Percentiles rank a stretch among this genome's conserved stretches.
These are phyloP conservation scores for Ornithorhynchus anatinus DNA, from an alignment of 2,113 vertebrate species.

Conservation along the genomic window DNA sequence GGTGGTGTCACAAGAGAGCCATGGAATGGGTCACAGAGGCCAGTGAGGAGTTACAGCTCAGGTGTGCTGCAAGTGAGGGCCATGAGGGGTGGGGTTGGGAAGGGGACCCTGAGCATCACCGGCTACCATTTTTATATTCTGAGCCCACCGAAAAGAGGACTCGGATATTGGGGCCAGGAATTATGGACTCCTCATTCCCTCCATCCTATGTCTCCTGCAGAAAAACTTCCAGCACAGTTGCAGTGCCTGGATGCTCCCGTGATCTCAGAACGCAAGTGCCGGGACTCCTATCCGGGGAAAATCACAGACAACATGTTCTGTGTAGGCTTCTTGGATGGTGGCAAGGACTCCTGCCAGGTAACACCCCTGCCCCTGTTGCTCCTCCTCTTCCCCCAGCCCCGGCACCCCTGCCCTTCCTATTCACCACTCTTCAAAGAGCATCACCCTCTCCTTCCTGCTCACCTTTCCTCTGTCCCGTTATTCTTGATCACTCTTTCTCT, in stretches of 20 bases:
- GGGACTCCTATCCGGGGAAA: neutral
- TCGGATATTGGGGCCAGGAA: too few relatives aligned
- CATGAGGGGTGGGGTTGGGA: neutral
- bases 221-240: neutral
- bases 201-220: neutral
- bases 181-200: too few relatives aligned
- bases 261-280: neutral
- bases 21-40: too few relatives aligned
- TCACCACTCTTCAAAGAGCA: neutral
- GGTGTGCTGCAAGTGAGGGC: neutral
- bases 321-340: neutral
- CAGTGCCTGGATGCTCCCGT: neutral
- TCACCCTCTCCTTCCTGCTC: too few relatives aligned
- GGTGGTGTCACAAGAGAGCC: neutral
- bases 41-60: neutral
- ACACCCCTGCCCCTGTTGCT: neutral
- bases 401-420: accelerated
- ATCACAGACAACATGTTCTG: neutral
- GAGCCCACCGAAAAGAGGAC: too few relatives aligned
- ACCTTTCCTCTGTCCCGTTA: too few relatives aligned
- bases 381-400: neutral
- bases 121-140: neutral
- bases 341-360: neutral
- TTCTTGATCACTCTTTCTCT: too few relatives aligned
- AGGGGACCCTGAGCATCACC: neutral